Evolutionary conservation across 1,140 invertebrate species (phyloP).

Genomic region (Halotydeus destructor): DNA sequence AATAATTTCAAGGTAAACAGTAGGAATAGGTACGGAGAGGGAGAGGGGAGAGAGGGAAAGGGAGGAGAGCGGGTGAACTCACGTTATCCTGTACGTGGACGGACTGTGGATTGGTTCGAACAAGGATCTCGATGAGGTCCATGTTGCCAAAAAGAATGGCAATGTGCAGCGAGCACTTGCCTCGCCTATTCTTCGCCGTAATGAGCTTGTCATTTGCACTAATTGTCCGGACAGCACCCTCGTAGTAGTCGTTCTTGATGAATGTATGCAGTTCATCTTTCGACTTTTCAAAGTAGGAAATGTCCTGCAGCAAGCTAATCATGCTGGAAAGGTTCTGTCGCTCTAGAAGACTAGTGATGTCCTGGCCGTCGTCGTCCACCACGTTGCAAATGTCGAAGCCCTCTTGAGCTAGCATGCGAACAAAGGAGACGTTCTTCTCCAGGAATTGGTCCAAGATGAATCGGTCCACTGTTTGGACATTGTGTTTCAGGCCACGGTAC

Average conservation of each 20-base stretch:
- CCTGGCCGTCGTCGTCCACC: slow-evolving; percentile 39
- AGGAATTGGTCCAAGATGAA: slow-evolving; percentile 15
- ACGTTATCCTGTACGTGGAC: slow-evolving; percentile 62
- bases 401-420: slow-evolving; percentile 47
- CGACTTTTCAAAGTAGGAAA: slow-evolving; percentile 49
- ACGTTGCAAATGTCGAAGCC: slow-evolving; percentile 68
- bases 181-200: slow-evolving; percentile 42
- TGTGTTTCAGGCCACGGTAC: slow-evolving; percentile 48
- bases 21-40: neutral
- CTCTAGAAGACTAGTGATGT: slow-evolving; percentile 34
- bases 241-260: slow-evolving; percentile 40
- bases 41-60: neutral
- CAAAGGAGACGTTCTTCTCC: slow-evolving; percentile 1
- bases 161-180: slow-evolving; percentile 49
- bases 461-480: slow-evolving; percentile 51
- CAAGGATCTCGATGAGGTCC: slow-evolving; percentile 48
- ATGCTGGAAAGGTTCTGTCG: slow-evolving; percentile 33
- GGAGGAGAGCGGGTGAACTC: slow-evolving; percentile 23
- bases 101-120: slow-evolving; percentile 43
- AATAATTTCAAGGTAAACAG: neutral
- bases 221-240: slow-evolving; percentile 35
- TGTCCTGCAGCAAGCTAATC: slow-evolving; percentile 35
- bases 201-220: slow-evolving; percentile 35
- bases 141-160: slow-evolving; percentile 56
- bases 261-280: slow-evolving; percentile 50